phyloP scores from a whole-genome alignment of 2,888 invertebrate genomes.

The Rhimphoctona megacephalus region DNA sequence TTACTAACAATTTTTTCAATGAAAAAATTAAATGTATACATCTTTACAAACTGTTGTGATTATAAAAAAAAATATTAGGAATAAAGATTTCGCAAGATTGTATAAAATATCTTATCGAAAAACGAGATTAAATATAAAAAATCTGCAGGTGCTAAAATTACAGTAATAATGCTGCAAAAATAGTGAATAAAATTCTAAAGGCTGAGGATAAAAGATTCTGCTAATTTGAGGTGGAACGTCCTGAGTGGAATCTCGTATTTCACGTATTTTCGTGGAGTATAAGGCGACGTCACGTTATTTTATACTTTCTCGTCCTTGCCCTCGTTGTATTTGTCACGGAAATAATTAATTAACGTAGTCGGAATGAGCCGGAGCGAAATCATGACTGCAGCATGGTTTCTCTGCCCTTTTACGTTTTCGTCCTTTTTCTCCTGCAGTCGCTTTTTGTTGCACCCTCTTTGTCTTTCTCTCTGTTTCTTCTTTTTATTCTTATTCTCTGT shows the following conservation, averaged over 20 bases:
- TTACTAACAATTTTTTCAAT: not conserved
- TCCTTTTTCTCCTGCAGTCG: not conserved
- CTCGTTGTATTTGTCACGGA: slow-evolving; percentile 75
- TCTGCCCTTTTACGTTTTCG: slow-evolving; percentile 16
- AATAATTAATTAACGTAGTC: slow-evolving; percentile 80
- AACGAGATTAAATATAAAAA: not conserved
- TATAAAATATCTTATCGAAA: not conserved
- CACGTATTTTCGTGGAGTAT: slow-evolving; percentile 29
- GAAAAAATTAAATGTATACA: not conserved
- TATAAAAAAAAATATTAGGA: not conserved
- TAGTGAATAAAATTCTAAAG: not conserved
- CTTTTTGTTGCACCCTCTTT: not conserved
- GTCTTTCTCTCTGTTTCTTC: slow-evolving; percentile 15
- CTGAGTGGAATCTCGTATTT: slow-evolving; percentile 14
- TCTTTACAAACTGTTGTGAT: not conserved
- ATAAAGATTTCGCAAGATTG: not conserved
- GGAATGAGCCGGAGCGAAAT: slow-evolving; percentile 57
- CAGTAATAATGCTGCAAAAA: not conserved
- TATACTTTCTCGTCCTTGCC: slow-evolving; percentile 36
- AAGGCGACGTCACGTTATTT: slow-evolving; percentile 57
- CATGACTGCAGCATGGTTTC: slow-evolving; percentile 57
- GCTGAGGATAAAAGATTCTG: not conserved
- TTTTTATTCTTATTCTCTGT: slow-evolving; percentile 3
- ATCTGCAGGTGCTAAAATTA: not conserved
- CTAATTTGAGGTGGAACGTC: slow-evolving; percentile 7